Base-by-base conservation (phyloP, 2,113 vertebrate species). In the Microcebus ravelobensis region DNA sequence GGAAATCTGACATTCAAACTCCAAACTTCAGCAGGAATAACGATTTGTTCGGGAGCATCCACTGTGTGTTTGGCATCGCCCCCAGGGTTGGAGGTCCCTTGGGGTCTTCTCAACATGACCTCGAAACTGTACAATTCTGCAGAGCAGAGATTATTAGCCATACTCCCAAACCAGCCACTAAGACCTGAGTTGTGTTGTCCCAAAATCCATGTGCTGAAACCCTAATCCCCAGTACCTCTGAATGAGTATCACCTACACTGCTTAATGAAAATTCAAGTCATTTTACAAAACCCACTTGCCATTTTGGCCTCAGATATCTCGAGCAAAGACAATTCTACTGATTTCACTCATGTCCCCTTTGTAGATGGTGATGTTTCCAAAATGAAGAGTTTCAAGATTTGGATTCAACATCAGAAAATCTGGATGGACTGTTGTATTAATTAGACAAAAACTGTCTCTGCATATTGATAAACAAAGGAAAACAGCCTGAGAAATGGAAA, bases 221-320 rank as follows among this genome's bases (percentile, higher is more conserved):
- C 39, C 61, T n/a, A 42, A 82, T 3, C 12, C 45, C 31, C 36
- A 39, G 45, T 34, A 74, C n/a, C 29, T 87, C 89, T 67, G 67
- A 70, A 65, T 29, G 21, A 61, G 20, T 15, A 29, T 79, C 81
- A n/a, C 48, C 39, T 12, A n/a, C 3, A 2, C 25, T 39, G 25
- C 23, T n/a, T 20, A 2, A n/a, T n/a, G 23, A 76, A 48, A 45
- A 45, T 13, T 7, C 39, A 42, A 8, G 57, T 34, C 13, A 3
- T n/a, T 77, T 87, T 12, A 13, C 42, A 84, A 45, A 76, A 83
- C 12, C 50, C 65, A 70, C 91, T 97, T 97, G 92, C 89, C 96
- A 83, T 86, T 39, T 48, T 65, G 79, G 93, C 93, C 95, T 92
- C 83, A 76, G 91, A 92, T 34, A 96, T 63, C 45, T 63, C 3